Evolutionary conservation across 2,888 invertebrate species (phyloP), one percentile per base, ranked within the genome.

Genomic region (Melanotus villosus): DNA sequence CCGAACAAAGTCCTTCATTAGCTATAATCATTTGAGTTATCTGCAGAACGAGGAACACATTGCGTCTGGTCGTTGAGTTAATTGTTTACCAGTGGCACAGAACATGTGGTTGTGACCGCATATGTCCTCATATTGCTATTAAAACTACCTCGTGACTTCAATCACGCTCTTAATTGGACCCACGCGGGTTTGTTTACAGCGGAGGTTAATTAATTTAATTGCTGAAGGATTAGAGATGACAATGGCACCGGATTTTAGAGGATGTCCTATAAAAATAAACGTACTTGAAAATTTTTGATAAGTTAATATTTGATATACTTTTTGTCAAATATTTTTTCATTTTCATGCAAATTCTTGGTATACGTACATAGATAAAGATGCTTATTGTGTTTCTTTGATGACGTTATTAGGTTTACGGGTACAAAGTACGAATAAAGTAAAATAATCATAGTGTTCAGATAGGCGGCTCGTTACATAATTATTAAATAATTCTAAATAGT

Each of bases 1-100:
- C 18, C 18, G 18, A 41, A 18, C 41, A 41, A 41, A 41, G 41
- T 41, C 41, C 41, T 41, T 41, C 1, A 41, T 41, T 16, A 41
- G 18, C 7, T 16, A 0, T 18, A 41, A 41, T 47, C 12, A 23
- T 7, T 19, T n/a, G 12, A 23, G 21, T 9, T 47, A 47, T 47
- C 19, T 12, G 47, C 16, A 12, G 23, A 60, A 60, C 43, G 14
- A 43, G 43, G 43, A 60, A 54, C 66, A 60, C 43, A 60, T 66
- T 59, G 52, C 32, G 66, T 66, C 60, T 60, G 66, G 60, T 58
- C 50, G 34, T 66, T 59, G 32, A 66, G n/a, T 41, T 66, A 60
- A 66, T 66, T 36, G 54, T 66, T 65, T 66, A 60, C 59, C 66
- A 66, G 66, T 66, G 66, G 66, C 66, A 66, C 59, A 60, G 59